phyloP scores from a whole-genome alignment of 2,888 invertebrate species.

The Aphidoletes aphidimyza region DNA sequence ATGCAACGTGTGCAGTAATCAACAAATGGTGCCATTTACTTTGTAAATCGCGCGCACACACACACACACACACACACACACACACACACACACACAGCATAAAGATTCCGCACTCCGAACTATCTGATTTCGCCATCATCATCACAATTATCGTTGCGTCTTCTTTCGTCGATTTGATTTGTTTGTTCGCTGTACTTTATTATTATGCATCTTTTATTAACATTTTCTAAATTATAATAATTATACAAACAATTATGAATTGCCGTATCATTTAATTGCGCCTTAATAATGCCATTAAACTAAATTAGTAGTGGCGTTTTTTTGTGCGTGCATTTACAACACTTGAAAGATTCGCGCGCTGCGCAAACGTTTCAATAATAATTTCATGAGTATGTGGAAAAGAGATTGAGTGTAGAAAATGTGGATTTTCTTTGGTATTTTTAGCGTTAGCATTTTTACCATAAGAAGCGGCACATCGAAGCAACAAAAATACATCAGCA shows the following conservation, averaged over 20 bases:
- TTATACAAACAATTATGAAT: constrained; percentile 53
- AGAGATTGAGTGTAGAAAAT: constrained; percentile 16
- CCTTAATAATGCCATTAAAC: constrained; percentile 54
- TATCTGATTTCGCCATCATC: constrained; percentile 49
- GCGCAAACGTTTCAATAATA: not conserved
- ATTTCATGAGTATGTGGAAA: not conserved
- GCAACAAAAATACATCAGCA: too few species aligned
- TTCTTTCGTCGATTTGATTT: not conserved
- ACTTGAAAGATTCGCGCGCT: not conserved
- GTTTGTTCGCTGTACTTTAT: constrained; percentile 46
- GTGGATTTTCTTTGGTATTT: not conserved
- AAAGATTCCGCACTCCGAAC: too few species aligned
- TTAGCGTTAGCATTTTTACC: not conserved
- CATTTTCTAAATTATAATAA: constrained; percentile 50
- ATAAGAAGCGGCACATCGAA: not conserved
- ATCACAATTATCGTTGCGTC: constrained; percentile 37
- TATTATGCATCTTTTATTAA: constrained; percentile 35
- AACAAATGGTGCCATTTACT: constrained; percentile 42
- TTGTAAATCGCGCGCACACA: not conserved
- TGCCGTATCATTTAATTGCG: constrained; percentile 53
- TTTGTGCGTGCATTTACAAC: not conserved
- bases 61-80: too few species aligned
- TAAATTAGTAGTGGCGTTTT: constrained; percentile 30
- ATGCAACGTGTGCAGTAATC: constrained; percentile 3
- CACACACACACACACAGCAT: too few species aligned